Conservation (phyloP, 2,113 vertebrate genomes). For the Artemisiospiza belli region DNA sequence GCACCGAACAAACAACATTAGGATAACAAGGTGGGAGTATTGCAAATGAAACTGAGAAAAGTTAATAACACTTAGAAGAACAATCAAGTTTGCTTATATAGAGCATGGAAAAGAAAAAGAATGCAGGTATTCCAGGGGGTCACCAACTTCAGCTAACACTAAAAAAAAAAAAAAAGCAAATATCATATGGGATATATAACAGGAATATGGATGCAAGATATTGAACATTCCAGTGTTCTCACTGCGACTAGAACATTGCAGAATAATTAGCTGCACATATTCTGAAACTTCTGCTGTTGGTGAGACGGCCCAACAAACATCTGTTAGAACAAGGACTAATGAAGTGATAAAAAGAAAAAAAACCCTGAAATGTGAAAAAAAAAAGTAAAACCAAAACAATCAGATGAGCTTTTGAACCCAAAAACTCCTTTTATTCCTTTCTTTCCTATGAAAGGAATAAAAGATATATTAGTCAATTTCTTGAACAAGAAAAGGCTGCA, state of each 20-base stretch:
- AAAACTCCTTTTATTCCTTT: not conserved
- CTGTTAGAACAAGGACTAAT: not conserved
- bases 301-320: not conserved
- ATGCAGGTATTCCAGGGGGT: accelerated
- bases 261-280: not conserved
- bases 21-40: not conserved
- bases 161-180: not conserved
- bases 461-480: not conserved
- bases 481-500: not conserved
- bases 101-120: not conserved
- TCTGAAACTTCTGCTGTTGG: not conserved
- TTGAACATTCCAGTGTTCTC: not conserved
- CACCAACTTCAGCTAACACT: not conserved
- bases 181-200: not conserved
- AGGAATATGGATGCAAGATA: not conserved
- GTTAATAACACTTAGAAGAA: not conserved
- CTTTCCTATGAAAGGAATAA: not conserved
- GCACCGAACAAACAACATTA: not conserved
- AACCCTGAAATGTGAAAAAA: not conserved
- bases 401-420: not conserved
- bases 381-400: not conserved
- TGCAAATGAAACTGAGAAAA: not conserved
- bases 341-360: not conserved
- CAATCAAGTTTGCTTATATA: not conserved
- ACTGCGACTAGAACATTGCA: not conserved